phyloP scores from a whole-genome alignment of 2,113 vertebrate genomes.

The Megatriorchis doriae region DNA sequence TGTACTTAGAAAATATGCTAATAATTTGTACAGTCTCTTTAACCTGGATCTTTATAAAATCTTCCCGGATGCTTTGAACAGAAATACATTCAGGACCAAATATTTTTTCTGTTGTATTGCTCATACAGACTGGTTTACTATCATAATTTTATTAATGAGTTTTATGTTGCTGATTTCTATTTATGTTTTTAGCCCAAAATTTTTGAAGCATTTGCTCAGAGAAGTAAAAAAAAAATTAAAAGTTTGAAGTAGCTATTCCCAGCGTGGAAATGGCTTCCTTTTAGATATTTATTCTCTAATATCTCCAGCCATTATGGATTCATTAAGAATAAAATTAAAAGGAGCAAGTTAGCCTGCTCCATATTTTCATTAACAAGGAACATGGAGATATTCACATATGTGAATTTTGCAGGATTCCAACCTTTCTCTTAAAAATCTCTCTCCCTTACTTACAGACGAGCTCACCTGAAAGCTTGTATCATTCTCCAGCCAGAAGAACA shows the following conservation, averaged over 20 bases:
- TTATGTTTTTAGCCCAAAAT: not conserved
- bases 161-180: not conserved
- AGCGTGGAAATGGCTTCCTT: not conserved
- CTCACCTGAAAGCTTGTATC: not conserved
- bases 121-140: not conserved
- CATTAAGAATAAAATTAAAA: not conserved
- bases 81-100: not conserved
- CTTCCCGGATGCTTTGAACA: not conserved
- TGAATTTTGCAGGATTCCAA: not conserved
- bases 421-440: not conserved
- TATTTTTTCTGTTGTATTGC: not conserved
- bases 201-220: not conserved
- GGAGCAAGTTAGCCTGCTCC: not conserved
- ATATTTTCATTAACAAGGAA: not conserved
- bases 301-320: not conserved
- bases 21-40: not conserved
- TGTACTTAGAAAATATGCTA: conserved; percentile 38
- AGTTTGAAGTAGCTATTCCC: not conserved
- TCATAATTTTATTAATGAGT: not conserved
- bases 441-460: not conserved
- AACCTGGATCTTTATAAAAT: not conserved
- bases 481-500: not conserved
- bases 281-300: not conserved
- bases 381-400: not conserved
- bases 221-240: not conserved